phyloP scores from a whole-genome alignment of 2,113 vertebrate genomes.

The Stegastes partitus region DNA sequence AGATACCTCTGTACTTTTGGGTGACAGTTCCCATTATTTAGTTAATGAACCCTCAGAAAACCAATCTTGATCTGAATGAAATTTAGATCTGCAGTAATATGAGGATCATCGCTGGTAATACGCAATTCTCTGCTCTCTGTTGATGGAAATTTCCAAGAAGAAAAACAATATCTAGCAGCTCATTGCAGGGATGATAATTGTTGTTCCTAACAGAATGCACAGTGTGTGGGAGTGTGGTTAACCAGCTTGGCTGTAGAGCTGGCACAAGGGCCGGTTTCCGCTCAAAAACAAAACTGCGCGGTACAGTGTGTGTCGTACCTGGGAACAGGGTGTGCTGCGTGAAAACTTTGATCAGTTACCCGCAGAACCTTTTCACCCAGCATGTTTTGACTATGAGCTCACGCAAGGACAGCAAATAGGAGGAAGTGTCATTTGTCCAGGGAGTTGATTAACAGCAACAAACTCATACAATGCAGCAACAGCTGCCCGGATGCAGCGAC shows the following conservation, averaged over 20 bases:
- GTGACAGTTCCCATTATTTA: slow-evolving; percentile 37
- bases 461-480: neutral
- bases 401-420: slow-evolving; percentile 6
- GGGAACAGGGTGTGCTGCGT: neutral
- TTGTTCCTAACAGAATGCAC: slow-evolving; percentile 50
- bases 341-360: slow-evolving; percentile 4
- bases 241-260: slow-evolving; percentile 54
- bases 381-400: neutral
- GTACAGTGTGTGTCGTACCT: neutral
- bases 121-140: slow-evolving; percentile 9
- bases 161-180: slow-evolving; percentile 53
- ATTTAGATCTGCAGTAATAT: slow-evolving; percentile 29
- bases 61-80: slow-evolving; percentile 28
- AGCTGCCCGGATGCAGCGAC: neutral
- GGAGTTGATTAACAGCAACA: neutral
- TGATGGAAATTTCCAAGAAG: slow-evolving; percentile 45
- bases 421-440: neutral
- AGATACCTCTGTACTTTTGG: neutral
- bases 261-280: slow-evolving; percentile 29
- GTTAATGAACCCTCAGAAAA: slow-evolving; percentile 50
- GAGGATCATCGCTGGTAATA: slow-evolving; percentile 18
- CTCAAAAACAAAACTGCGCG: slow-evolving; percentile 38
- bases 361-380: neutral
- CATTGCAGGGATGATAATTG: slow-evolving; percentile 56
- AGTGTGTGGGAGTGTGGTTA: slow-evolving; percentile 66